Percentiles rank a stretch among this genome's conserved stretches.
Conservation (phyloP, 2,888 invertebrate genomes). For the Antheraea assamensis region DNA sequence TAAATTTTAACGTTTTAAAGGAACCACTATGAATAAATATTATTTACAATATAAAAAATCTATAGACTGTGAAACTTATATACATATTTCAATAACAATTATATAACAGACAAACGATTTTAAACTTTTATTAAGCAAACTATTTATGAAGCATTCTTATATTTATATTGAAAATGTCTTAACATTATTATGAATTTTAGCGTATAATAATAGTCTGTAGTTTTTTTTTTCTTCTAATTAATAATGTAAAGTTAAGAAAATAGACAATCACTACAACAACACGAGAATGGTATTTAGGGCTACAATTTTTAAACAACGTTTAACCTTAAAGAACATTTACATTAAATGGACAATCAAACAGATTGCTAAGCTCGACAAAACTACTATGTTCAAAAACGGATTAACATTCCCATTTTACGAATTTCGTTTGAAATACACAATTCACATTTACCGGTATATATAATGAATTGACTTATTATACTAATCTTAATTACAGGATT, state of each 20-base stretch:
- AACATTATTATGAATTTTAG: not conserved
- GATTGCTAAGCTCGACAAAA: conserved; percentile 4
- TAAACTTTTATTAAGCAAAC: not conserved
- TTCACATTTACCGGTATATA: not conserved
- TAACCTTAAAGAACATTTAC: not conserved
- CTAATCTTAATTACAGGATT: not conserved
- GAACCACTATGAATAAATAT: not conserved
- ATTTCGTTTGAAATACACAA: not conserved
- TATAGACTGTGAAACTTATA: not conserved
- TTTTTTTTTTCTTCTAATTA: not conserved
- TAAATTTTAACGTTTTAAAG: not conserved
- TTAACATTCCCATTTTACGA: not conserved
- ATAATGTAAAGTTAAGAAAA: not conserved
- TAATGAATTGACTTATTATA: not conserved
- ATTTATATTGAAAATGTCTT: not conserved
- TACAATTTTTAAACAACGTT: not conserved
- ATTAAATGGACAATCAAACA: not conserved
- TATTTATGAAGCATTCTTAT: not conserved
- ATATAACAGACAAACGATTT: not conserved
- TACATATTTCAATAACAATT: not conserved
- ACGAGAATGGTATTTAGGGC: not conserved
- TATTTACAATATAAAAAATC: conserved; percentile 9
- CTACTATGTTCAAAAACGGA: not conserved
- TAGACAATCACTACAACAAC: not conserved
- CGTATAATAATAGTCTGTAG: not conserved